Conservation (phyloP, 2,113 vertebrate genomes). For the Thoracochromis brauschi region DNA sequence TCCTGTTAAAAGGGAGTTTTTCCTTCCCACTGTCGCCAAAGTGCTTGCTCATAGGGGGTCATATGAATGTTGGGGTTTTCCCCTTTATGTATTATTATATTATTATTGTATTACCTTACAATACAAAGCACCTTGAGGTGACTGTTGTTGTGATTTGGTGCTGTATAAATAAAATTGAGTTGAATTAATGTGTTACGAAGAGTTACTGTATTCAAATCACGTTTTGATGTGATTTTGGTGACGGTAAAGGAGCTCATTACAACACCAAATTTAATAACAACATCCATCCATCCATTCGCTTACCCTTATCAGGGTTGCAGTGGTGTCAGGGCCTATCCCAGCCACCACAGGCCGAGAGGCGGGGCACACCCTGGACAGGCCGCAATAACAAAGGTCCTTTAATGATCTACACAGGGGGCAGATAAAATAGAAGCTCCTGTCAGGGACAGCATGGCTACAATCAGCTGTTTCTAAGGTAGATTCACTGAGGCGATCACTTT, state of each 20-base stretch:
- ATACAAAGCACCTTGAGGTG: rapidly evolving
- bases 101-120: neutral
- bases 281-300: neutral
- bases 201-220: neutral
- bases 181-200: rapidly evolving
- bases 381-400: neutral
- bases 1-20: neutral
- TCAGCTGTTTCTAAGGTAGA: neutral
- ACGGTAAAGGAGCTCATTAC: neutral
- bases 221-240: neutral
- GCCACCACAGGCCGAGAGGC: rapidly evolving
- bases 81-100: neutral
- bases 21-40: neutral
- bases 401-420: neutral
- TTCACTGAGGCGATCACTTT: neutral
- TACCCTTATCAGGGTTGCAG: neutral
- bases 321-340: rapidly evolving
- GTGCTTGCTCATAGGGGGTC: neutral
- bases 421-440: neutral
- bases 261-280: rapidly evolving
- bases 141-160: rapidly evolving
- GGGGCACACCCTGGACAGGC: neutral
- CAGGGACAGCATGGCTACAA: neutral
- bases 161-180: rapidly evolving
- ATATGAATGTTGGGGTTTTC: neutral